phyloP scores from a whole-genome alignment of 2,888 invertebrate genomes.

The Drosophila diplacantha region DNA sequence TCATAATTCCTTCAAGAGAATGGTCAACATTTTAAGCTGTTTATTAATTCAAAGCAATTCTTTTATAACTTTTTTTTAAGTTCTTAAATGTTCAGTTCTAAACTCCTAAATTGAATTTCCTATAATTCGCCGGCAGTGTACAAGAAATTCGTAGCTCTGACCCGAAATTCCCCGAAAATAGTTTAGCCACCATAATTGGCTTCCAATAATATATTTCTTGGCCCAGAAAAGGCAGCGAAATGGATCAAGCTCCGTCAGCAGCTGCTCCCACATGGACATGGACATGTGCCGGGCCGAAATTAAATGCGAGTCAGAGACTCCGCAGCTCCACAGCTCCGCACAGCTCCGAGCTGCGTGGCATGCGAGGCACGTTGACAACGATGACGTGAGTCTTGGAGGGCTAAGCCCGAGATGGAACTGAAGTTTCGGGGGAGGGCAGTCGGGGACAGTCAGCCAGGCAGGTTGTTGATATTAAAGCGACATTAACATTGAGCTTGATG shows the following conservation, averaged over 20 bases:
- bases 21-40: not conserved
- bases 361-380: slow-evolving; percentile 63
- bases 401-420: slow-evolving; percentile 46
- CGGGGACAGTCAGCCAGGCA: slow-evolving; percentile 6
- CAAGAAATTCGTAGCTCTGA: slow-evolving; percentile 19
- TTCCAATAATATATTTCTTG: slow-evolving; percentile 42
- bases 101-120: not conserved
- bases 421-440: slow-evolving; percentile 11
- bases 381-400: slow-evolving; percentile 53
- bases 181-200: slow-evolving; percentile 31
- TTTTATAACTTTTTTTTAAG: too few species aligned
- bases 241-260: slow-evolving; percentile 51
- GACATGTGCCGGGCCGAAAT: slow-evolving; percentile 54
- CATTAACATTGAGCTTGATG: slow-evolving; percentile 70
- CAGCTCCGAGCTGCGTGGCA: slow-evolving; percentile 39
- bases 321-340: slow-evolving; percentile 9
- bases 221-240: slow-evolving; percentile 61
- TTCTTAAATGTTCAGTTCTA: not conserved
- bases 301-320: slow-evolving; percentile 46
- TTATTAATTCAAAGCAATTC: not conserved
- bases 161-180: slow-evolving; percentile 21
- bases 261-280: slow-evolving; percentile 30
- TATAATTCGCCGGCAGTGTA: slow-evolving; percentile 38
- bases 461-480: slow-evolving; percentile 60
- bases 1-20: not conserved